Evolutionary conservation across 2,797 vertebrate species (phyloP), one percentile per base, ranked within the genome.

Genomic region (Anguilla obscura): DNA sequence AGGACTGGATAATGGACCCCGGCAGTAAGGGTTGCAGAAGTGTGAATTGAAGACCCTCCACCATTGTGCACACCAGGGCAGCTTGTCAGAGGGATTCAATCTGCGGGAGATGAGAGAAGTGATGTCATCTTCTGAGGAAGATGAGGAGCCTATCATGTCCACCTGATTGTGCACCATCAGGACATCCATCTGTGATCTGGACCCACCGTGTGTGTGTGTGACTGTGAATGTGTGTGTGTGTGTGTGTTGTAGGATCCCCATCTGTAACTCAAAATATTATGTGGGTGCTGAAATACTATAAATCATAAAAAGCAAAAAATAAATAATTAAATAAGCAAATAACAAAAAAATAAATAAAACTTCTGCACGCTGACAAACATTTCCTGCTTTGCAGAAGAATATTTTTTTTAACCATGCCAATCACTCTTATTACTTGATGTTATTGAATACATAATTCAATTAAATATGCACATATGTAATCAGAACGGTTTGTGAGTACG

Each of bases 1-100:
- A 45, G 74, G 69, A 63, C 76, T 69, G 85, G 86, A 89, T 76
- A 60, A 48, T 60, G 33, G 50, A 87, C 16, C 27, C 50, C 18
- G 79, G 88, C 79, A 27, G 58, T 27, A 48, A 63, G 27, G 6
- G 76, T 30, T 18, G 56, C 30, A 21, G 79, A 80, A 52, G 45
- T 66, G 88, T 71, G 27, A 52, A 56, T 85, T 71, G 27, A 52
- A 56, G 36, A 56, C 45, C 80, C 86, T 84, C 79, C 56, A 50
- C 21, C 50, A 82, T 33, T 74, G 30, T 18, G 36, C 36, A 45
- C 74, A 79, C 66, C 66, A 69, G 66, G 7, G n/a, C n/a, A 45
- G 33, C 48, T 27, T 14, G 21, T 69, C 63, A 71, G 60, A 71
- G 10, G 85, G 36, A 45, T 48, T 74, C 24, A 74, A 18, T 76